Percentiles rank a stretch among this genome's conserved stretches.
These are phyloP conservation scores for Cheirogaleus major DNA, from an alignment of 2,797 vertebrate genomes.

Conservation along the genomic window DNA sequence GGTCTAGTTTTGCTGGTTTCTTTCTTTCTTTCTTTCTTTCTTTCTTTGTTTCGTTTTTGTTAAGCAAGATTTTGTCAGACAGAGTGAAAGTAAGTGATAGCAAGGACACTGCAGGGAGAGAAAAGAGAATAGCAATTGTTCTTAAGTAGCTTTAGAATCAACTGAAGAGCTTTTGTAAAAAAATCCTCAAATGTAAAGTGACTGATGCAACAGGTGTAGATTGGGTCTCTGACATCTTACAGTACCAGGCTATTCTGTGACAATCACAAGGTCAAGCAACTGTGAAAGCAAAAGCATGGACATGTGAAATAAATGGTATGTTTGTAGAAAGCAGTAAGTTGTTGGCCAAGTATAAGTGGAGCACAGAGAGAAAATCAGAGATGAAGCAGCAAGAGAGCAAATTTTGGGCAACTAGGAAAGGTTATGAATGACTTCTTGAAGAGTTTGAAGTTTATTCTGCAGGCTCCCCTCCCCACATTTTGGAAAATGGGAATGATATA, in stretches of 20 bases:
- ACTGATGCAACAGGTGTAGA: neutral
- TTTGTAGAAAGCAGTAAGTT: constrained; percentile 3
- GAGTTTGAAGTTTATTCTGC: neutral
- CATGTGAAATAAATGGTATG: neutral
- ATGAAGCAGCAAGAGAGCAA: neutral
- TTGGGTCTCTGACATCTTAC: neutral
- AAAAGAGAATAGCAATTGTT: neutral
- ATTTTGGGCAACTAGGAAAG: neutral
- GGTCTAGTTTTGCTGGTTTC: neutral
- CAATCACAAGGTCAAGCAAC: neutral
- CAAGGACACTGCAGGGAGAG: neutral
- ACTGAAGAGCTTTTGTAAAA: neutral
- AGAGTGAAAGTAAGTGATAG: neutral
- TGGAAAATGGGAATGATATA: neutral
- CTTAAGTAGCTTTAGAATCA: neutral
- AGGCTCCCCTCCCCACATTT: neutral
- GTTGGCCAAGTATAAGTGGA: neutral
- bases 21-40: neutral
- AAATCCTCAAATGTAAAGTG: neutral
- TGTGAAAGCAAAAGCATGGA: neutral
- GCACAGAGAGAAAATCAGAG: neutral
- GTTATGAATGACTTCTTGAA: neutral
- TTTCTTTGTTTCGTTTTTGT: neutral
- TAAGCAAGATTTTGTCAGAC: neutral
- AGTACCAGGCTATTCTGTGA: neutral